Evolutionary conservation across 2,888 invertebrate species (phyloP), one percentile per base, ranked within the genome.

Genomic region (Drosophila kuntzei): DNA sequence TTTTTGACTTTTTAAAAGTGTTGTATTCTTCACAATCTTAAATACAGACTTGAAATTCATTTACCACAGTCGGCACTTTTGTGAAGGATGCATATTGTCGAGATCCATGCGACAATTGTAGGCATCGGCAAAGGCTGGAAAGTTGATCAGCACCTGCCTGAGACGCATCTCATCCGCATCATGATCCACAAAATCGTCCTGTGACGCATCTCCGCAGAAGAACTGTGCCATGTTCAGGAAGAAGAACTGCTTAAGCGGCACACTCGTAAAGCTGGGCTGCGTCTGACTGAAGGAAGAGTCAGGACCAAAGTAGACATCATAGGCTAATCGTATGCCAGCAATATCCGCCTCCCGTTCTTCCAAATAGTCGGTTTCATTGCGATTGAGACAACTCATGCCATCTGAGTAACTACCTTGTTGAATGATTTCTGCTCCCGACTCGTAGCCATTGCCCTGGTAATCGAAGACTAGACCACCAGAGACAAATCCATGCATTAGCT

Each of bases 171-270:
- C 70, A 27, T 91, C 90, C 1, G 77, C 2, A 51, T 91, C 91
- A 57, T 91, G 92, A 7, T 76, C 82, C 9, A 39, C 0, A 36
- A 87, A 87, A 0, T 34, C 47, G 0, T 18, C 3, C 1, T 22
- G 3, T 0, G 22, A 4, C 1, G 44, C 36, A 29, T 75, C 67
- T 1, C 90, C 89, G 39, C 91, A 91, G 43, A 91, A 91, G 50
- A 91, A 90, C 20, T 91, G 91, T 0, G 91, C 90, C 14, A 83
- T 12, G 39, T 78, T 90, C 0, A 90, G 72, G n/a, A 90, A 91
- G 57, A 91, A 91, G 0, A 87, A 53, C 6, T 82, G 71, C 14
- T 75, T 69, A 4, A 70, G 71, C 0, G 77, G 9, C 8, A 69
- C 39, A 4, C 14, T n/a, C 0, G 78, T 71, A 9, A 84, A 81